Evolutionary conservation across 2,888 invertebrate genomes (phyloP), one percentile per base, ranked within the genome.

Genomic region (Esperia sulphurella): DNA sequence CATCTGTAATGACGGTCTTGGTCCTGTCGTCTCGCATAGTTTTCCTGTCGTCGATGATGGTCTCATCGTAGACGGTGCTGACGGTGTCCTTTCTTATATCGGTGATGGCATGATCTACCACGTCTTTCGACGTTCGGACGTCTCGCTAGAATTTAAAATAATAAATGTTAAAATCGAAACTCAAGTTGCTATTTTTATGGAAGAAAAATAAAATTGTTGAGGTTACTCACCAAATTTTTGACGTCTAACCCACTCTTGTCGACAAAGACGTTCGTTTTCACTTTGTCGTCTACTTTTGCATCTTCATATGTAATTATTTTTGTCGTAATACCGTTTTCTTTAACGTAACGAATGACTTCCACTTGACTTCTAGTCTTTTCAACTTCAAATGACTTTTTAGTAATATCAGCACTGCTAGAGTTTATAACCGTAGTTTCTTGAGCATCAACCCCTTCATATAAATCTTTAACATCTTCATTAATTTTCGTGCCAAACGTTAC

Each of bases 391-490:
- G 89, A 75, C 50, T 88, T 87, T 57, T 81, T 89, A 10, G 79
- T 82, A 8, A 83, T 66, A 52, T 81, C 89, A 14, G 81, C 83
- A 45, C 71, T 81, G 47, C 74, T 77, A 31, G 81, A 77, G 43
- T 72, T 79, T 39, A 87, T 48, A 40, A 85, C 68, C 42, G 80
- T 86, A 5, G 79, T 81, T 59, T 88, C 77, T 67, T 88, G 80
- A 35, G 83, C 75, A 52, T 89, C 89, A 33, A 82, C 60, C 14
- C 89, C 88, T 71, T 89, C 89, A 46, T 88, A 88, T 10, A 89
- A 69, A 63, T 89, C 91, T 73, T 91, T 92, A 12, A 92, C 90
- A 60, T 92, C 91, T 61, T 92, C 85, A 54, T 92, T 91, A 53
- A 92, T 84, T 74, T 90, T 92, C 45, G 90, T 85, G 42, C 92